phyloP scores from a whole-genome alignment of 2,113 vertebrate genomes.

The Thalassoma bifasciatum region DNA sequence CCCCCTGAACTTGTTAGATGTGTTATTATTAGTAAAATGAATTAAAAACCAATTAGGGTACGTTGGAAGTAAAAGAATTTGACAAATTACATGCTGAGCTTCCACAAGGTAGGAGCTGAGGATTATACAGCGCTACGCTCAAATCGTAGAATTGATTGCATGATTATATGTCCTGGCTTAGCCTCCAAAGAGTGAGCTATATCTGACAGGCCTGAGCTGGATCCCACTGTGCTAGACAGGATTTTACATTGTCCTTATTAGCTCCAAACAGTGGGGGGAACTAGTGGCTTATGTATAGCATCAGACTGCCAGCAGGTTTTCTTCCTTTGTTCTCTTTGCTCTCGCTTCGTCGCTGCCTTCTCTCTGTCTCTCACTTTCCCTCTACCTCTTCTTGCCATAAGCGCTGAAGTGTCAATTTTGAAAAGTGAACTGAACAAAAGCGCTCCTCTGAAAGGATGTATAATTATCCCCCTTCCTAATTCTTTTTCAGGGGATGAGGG shows the following conservation, averaged over 20 bases:
- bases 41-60: constrained; percentile 67
- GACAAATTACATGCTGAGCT: constrained; percentile 42
- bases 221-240: constrained; percentile 64
- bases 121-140: constrained; percentile 19
- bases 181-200: constrained; percentile 44
- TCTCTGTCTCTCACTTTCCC: constrained; percentile 35
- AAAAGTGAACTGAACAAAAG: constrained; percentile 40
- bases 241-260: constrained; percentile 77
- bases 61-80: constrained; percentile 28
- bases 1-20: constrained; percentile 43
- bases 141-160: constrained; percentile 54
- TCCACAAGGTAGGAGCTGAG: constrained; percentile 25
- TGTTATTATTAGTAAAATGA: constrained; percentile 65
- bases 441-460: constrained; percentile 17
- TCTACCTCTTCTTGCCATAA: constrained; percentile 23
- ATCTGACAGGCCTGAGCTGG: constrained; percentile 65
- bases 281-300: constrained; percentile 61
- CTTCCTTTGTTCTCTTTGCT: constrained; percentile 53
- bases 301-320: constrained; percentile 60
- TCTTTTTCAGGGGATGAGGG: not conserved
- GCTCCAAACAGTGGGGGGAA: constrained; percentile 73
- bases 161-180: constrained; percentile 61
- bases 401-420: constrained; percentile 39
- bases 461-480: constrained; percentile 48
- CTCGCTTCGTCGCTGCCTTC: constrained; percentile 13